Evolutionary conservation across 2,113 vertebrate genomes (phyloP).

Genomic region (Callipepla californica): DNA sequence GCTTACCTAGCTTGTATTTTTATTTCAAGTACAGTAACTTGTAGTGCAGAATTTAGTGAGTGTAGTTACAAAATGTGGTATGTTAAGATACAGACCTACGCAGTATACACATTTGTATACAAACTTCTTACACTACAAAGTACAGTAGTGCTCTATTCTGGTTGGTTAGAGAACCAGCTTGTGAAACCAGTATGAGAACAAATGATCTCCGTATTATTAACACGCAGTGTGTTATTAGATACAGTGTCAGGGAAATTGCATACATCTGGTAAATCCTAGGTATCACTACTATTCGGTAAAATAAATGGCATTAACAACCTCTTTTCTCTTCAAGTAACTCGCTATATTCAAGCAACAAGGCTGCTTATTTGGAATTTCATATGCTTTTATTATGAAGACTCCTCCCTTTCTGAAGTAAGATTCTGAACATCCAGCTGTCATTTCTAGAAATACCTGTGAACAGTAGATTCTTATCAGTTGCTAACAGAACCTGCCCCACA

Average conservation of each 20-base stretch:
- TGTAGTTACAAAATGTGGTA: not conserved
- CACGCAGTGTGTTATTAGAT: not conserved
- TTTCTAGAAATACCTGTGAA: not conserved
- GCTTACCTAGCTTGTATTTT: not conserved
- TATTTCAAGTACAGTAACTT: not conserved
- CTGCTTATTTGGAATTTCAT: not conserved
- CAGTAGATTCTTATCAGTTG: not conserved
- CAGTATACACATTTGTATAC: not conserved
- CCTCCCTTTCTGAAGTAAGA: not conserved
- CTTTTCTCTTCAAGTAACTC: not conserved
- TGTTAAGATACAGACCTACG: not conserved
- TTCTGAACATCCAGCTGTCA: not conserved
- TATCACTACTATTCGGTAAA: not conserved
- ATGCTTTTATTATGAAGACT: not conserved
- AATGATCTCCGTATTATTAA: not conserved
- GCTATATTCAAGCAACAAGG: not conserved
- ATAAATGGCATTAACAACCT: not conserved
- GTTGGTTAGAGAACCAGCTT: not conserved
- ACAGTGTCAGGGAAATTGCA: not conserved
- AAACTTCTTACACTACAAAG: not conserved
- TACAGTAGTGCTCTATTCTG: not conserved
- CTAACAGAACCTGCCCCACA: not conserved
- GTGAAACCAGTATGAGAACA: not conserved
- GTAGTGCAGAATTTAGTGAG: fast-evolving
- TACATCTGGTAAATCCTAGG: not conserved